These are phyloP conservation scores for Cataglyphis rosenhaueri DNA, from an alignment of 2,888 invertebrate species.

Conservation along the genomic window DNA sequence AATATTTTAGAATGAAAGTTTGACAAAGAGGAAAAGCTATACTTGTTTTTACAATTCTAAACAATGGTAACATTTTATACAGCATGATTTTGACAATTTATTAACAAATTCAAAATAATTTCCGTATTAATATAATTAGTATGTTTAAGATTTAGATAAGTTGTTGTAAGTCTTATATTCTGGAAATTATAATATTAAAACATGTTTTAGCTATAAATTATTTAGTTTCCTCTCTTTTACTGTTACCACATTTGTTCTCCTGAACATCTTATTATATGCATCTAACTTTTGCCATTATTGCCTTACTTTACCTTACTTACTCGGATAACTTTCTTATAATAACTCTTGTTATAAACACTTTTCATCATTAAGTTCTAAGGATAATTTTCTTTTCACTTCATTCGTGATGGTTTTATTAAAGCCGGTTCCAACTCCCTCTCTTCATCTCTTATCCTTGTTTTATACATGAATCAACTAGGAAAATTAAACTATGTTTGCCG, in stretches of 20 bases:
- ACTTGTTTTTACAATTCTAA: not conserved
- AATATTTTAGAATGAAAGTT: not conserved
- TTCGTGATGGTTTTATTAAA: conserved; percentile 36
- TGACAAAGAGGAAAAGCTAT: not conserved
- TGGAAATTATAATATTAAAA: conserved; percentile 27
- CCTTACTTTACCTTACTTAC: conserved; percentile 43
- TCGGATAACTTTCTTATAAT: conserved; percentile 45
- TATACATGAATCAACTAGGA: conserved; percentile 2
- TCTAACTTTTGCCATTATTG: conserved; percentile 49
- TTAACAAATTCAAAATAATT: not conserved
- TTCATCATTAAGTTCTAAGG: conserved; percentile 42
- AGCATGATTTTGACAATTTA: not conserved
- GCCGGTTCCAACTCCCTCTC: not conserved
- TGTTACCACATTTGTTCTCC: conserved; percentile 47
- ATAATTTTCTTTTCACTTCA: conserved; percentile 42
- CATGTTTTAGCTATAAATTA: conserved; percentile 26
- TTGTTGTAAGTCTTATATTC: not conserved
- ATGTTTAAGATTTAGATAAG: not conserved
- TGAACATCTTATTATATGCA: conserved; percentile 48
- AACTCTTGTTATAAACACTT: conserved; percentile 49
- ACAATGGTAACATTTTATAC: conserved; percentile 3
- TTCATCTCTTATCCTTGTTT: not conserved
- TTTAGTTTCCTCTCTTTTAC: conserved; percentile 32
- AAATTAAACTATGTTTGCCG: not conserved
- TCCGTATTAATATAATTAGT: not conserved